Base-by-base conservation (phyloP, 2,113 vertebrate genomes). In the Meriones unguiculatus region DNA sequence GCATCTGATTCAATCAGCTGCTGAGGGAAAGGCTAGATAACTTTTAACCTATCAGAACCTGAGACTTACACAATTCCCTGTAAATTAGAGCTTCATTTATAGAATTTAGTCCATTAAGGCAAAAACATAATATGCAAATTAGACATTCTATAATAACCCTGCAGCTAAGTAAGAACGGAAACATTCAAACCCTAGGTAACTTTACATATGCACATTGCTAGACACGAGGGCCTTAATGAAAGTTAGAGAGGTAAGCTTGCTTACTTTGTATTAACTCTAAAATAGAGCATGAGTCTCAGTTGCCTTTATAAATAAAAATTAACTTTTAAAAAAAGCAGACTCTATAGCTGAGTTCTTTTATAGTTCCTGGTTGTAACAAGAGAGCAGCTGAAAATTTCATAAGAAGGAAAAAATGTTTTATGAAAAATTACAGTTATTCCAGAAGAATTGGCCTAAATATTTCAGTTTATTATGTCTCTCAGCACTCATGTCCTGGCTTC, bases 361-460 rank as follows among this genome's bases (percentile, higher is more conserved):
- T 52, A 73, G 24, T 70, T 96, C 17, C 77, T 86, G 24, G n/a
- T 94, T 91, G 7, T 94, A 91, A 89, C 11, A 38, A 88, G 7
- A 84, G 62, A 95, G 11, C 13, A 32, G 28, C 59, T 87, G 62
- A 90, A 95, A 90, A 93, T 69, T 92, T 92, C 64, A 22, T 72
- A 41, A 62, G 50, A 89, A 82, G 57, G 41, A 89, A 93, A 95
- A 95, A 90, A 54, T 64, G 22, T 90, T 85, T 82, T 62, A n/a
- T 93, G 87, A 96, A 89, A 96, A 95, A 57, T 80, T 72, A 64
- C 59, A 93, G 28, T 76, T 87, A 86, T 92, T 96, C 50, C 89
- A 64, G 89, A 95, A 73, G 85, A 86, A 84, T 30, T 80, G 7
- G 25, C 72, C 85, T 72, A 92, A 93, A 92, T 93, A 93, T 6